Conservation (phyloP, 1,140 invertebrate species). For the Phocides pigmalion region DNA sequence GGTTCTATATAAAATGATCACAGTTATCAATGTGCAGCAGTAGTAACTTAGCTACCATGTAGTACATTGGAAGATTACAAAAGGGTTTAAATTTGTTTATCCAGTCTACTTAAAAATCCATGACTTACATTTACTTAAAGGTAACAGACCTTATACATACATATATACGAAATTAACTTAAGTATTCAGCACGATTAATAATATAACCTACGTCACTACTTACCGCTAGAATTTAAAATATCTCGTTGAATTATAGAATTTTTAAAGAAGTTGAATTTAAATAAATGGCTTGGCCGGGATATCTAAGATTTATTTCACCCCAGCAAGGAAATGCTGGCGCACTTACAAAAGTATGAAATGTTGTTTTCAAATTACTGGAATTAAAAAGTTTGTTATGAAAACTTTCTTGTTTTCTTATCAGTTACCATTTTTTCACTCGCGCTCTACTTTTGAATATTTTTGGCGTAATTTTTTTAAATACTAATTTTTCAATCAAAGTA, state of each 20-base stretch:
- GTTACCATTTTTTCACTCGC: constrained; percentile 11
- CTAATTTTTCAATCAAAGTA: neutral
- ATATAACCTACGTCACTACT: constrained; percentile 10
- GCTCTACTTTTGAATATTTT: neutral
- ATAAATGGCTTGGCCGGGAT: constrained; percentile 17
- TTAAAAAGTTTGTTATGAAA: constrained; percentile 23
- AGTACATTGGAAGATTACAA: too few species aligned
- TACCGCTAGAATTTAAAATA: constrained; percentile 14
- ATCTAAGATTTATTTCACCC: constrained; percentile 29
- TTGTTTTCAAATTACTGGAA: constrained; percentile 34
- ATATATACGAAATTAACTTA: too few species aligned
- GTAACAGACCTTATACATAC: too few species aligned
- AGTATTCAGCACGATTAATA: too few species aligned
- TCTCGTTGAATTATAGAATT: neutral
- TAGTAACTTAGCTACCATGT: too few species aligned
- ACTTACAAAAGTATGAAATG: constrained; percentile 33
- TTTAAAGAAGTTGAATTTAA: constrained; percentile 18
- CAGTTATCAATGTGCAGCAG: too few species aligned
- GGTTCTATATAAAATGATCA: too few species aligned
- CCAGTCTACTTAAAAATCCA: too few species aligned
- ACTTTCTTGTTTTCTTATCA: constrained; percentile 24
- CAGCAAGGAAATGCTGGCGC: constrained; percentile 20
- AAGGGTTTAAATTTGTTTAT: too few species aligned
- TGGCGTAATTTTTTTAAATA: neutral
- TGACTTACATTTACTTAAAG: too few species aligned